Conservation (phyloP, 1,140 invertebrate genomes). For the Rhagoletis pomonella region DNA sequence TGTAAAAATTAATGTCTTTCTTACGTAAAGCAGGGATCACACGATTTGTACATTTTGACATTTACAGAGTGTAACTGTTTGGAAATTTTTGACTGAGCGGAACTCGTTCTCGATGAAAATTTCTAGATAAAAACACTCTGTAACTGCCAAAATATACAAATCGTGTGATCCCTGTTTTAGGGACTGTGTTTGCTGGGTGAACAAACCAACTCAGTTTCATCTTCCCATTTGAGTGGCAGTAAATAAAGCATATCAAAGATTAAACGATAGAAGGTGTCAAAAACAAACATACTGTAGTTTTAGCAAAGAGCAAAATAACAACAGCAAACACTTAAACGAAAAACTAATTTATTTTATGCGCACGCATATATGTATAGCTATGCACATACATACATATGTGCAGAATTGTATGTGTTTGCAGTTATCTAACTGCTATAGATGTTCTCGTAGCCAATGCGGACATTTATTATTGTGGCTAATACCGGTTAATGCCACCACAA, state of each 20-base stretch:
- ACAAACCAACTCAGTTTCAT: not conserved
- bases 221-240: not conserved
- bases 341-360: not conserved
- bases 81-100: too few relatives aligned
- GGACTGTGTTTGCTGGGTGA: not conserved
- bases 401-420: not conserved
- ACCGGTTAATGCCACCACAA: conserved; percentile 24
- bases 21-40: too few relatives aligned
- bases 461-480: conserved; percentile 1
- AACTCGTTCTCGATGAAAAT: too few relatives aligned
- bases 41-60: too few relatives aligned
- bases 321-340: not conserved
- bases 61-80: too few relatives aligned
- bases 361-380: not conserved
- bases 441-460: not conserved
- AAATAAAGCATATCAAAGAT: not conserved
- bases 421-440: not conserved
- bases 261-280: not conserved
- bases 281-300: not conserved
- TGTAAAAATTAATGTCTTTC: too few relatives aligned
- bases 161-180: too few relatives aligned
- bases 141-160: too few relatives aligned
- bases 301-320: not conserved
- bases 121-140: too few relatives aligned
- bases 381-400: not conserved